Percentiles rank a stretch among this genome's conserved stretches.
Evolutionary conservation across 2,888 invertebrate species (phyloP).

Genomic region (Pseudeuparius sepicola): DNA sequence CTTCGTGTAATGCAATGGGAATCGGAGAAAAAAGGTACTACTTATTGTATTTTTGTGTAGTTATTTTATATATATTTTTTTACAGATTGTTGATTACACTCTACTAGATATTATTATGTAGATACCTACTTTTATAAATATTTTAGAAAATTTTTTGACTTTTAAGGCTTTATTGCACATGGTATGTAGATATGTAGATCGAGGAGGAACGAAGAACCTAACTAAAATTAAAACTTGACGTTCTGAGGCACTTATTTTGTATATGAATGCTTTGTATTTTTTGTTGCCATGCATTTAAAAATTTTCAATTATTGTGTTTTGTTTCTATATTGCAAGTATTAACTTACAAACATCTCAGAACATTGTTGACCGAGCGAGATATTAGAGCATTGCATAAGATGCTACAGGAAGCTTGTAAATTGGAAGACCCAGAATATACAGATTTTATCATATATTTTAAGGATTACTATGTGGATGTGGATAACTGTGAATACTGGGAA

Average conservation of each 20-base stretch:
- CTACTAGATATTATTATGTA: no score
- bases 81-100: no score
- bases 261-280: slow-evolving; percentile 6
- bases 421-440: slow-evolving; percentile 14
- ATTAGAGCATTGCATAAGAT: slow-evolving; percentile 19
- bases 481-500: slow-evolving; percentile 20
- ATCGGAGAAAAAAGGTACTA: no score
- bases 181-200: slow-evolving; percentile 21
- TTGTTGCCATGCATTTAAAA: no score
- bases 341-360: slow-evolving; percentile 19
- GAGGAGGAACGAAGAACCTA: slow-evolving; percentile 17
- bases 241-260: slow-evolving; percentile 12
- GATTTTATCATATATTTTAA: slow-evolving; percentile 24
- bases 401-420: slow-evolving; percentile 16
- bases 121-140: slow-evolving; percentile 7
- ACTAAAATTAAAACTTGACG: slow-evolving; percentile 16
- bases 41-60: no score
- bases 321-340: slow-evolving; percentile 13
- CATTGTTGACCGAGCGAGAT: slow-evolving; percentile 20
- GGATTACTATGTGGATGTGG: slow-evolving; percentile 18
- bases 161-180: slow-evolving; percentile 18
- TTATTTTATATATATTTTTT: no score
- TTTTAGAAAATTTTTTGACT: slow-evolving; percentile 9
- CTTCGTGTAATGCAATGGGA: no score
- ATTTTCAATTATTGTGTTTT: no score